A percentile compares a stretch with the other conserved stretches of the same genome.
phyloP scores from a whole-genome alignment of 2,888 invertebrate species.

The Drosophila affinis region DNA sequence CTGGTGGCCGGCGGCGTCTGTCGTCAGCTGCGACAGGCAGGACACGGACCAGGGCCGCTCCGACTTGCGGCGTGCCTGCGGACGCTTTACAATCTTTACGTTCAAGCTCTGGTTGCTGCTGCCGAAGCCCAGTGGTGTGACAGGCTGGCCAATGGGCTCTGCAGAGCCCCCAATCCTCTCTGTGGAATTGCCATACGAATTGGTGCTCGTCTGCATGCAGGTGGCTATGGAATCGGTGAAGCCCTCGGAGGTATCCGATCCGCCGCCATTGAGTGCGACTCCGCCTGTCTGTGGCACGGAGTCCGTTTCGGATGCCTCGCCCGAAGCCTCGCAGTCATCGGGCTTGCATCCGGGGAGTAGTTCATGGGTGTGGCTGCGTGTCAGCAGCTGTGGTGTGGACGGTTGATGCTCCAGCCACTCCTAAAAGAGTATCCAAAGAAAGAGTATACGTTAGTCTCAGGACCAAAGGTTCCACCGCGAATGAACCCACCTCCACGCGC shows the following conservation, averaged over 20 bases:
- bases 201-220: constrained; percentile 85
- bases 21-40: constrained; percentile 90
- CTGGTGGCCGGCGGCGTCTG: constrained; percentile 75
- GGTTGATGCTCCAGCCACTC: constrained; percentile 84
- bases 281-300: constrained; percentile 85
- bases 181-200: constrained; percentile 84
- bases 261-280: constrained; percentile 67
- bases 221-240: constrained; percentile 90
- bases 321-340: constrained; percentile 91
- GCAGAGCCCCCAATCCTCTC: constrained; percentile 86
- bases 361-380: constrained; percentile 53
- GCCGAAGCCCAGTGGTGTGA: constrained; percentile 55
- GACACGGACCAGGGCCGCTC: constrained; percentile 95
- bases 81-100: constrained; percentile 86
- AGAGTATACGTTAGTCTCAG: not conserved
- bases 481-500: constrained; percentile 81
- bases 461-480: not conserved
- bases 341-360: constrained; percentile 52
- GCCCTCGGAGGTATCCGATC: constrained; percentile 91
- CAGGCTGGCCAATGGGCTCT: constrained; percentile 84
- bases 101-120: constrained; percentile 82
- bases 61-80: constrained; percentile 82
- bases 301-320: constrained; percentile 89
- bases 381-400: constrained; percentile 63
- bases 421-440: constrained; percentile 46